Conservation (phyloP, 2,797 vertebrate species). For the Florisuga fusca region DNA sequence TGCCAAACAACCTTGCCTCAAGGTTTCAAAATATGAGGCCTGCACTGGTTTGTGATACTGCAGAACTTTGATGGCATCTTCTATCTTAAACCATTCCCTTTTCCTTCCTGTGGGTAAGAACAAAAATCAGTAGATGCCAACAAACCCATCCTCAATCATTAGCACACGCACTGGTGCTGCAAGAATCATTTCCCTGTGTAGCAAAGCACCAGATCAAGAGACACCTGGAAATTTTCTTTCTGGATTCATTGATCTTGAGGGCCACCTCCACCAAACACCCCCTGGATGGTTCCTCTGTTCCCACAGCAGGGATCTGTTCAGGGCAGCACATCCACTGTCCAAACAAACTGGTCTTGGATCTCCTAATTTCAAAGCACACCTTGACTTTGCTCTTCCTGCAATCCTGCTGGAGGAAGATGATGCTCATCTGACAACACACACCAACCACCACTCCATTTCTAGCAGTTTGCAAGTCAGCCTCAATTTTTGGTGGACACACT, state of each 20-base stretch:
- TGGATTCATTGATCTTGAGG: neutral
- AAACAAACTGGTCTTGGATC: neutral
- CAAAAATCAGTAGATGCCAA: neutral
- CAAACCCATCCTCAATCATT: accelerated
- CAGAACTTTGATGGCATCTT: conserved; percentile 94
- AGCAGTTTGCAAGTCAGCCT: neutral
- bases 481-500: neutral
- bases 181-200: neutral
- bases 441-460: neutral
- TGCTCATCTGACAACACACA: neutral
- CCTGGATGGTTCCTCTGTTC: neutral
- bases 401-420: neutral
- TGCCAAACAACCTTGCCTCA: conserved; percentile 92
- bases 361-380: neutral
- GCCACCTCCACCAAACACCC: neutral
- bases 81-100: conserved; percentile 99
- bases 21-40: conserved; percentile 94
- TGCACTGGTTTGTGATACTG: conserved; percentile 98
- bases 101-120: conserved; percentile 88
- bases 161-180: neutral
- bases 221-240: neutral
- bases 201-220: neutral
- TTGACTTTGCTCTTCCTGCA: neutral
- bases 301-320: neutral
- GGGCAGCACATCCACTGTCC: neutral